Conservation (phyloP, 2,888 invertebrate species). For the Lagria hirta region DNA sequence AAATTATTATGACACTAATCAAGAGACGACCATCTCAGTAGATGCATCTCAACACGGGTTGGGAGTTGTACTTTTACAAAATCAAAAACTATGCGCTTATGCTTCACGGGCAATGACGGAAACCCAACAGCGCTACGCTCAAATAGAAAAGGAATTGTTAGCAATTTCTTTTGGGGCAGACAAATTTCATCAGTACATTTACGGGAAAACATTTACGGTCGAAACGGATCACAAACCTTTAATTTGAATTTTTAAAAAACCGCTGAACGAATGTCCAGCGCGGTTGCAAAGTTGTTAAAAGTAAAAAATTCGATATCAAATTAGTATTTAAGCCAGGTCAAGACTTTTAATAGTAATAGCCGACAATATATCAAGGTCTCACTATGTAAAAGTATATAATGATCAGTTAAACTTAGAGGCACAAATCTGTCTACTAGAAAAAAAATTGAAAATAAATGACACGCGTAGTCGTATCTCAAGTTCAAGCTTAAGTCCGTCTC, state of each 20-base stretch:
- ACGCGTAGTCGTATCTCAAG: too few relatives aligned
- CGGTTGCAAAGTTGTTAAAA: constrained; percentile 22
- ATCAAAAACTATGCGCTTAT: constrained; percentile 32
- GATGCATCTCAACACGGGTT: constrained; percentile 31
- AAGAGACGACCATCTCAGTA: constrained; percentile 25
- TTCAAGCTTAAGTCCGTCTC: too few relatives aligned
- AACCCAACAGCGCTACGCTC: constrained; percentile 17
- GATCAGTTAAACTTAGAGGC: too few relatives aligned
- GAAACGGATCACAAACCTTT: constrained; percentile 31
- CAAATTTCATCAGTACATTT: constrained; percentile 22
- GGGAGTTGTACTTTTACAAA: constrained; percentile 35
- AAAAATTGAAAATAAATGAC: too few relatives aligned
- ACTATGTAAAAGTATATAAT: too few relatives aligned
- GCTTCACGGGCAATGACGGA: constrained; percentile 20
- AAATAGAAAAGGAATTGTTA: constrained; percentile 27
- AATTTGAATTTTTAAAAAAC: constrained; percentile 23
- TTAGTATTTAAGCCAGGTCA: constrained; percentile 23
- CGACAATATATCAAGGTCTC: constrained; percentile 25
- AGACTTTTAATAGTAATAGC: constrained; percentile 24
- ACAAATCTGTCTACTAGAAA: too few relatives aligned
- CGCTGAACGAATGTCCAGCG: constrained; percentile 17
- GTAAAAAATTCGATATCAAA: constrained; percentile 22
- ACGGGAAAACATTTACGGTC: constrained; percentile 25
- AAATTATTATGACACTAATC: constrained; percentile 18
- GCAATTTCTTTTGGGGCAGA: constrained; percentile 16